phyloP scores from a whole-genome alignment of 2,797 vertebrate species.

The Sphaeramia orbicularis region DNA sequence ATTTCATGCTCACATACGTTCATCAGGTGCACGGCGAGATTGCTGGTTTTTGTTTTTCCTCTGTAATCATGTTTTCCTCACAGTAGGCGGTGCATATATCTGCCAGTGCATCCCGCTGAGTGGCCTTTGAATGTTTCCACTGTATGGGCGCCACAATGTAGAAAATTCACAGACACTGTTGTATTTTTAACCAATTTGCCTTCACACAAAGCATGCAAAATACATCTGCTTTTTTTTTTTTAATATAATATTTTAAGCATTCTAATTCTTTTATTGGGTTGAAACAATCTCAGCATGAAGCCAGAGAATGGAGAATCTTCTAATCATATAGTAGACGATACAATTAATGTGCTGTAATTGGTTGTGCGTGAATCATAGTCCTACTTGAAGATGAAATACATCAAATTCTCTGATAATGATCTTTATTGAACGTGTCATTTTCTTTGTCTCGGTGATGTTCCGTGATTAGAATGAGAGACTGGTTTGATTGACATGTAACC shows the following conservation, averaged over 20 bases:
- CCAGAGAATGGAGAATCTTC: not conserved
- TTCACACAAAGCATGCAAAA: conserved; percentile 3
- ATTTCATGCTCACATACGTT: not conserved
- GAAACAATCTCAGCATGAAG: conserved; percentile 7
- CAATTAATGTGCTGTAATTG: conserved; percentile 20
- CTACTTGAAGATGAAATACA: conserved; percentile 4
- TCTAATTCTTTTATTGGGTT: not conserved
- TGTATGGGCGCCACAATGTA: conserved; percentile 1
- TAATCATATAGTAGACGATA: conserved; percentile 14
- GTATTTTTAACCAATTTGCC: conserved; percentile 18
- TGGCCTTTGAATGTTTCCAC: conserved; percentile 42
- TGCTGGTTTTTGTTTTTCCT: conserved; percentile 32
- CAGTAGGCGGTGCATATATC: conserved; percentile 37
- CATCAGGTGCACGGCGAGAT: conserved; percentile 29
- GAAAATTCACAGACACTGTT: conserved; percentile 8
- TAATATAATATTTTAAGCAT: not conserved
- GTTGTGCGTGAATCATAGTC: conserved; percentile 9
- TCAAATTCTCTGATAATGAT: conserved; percentile 38
- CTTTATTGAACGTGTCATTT: conserved; percentile 35
- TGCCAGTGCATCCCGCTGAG: conserved; percentile 38
- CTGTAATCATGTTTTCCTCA: conserved; percentile 52
- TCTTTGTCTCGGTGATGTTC: conserved; percentile 37
- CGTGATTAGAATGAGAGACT: conserved; percentile 25
- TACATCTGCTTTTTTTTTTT: not conserved
- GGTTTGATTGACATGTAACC: conserved; percentile 59